These are phyloP conservation scores for Columba janthina DNA, from an alignment of 2,113 vertebrate species.

Conservation along the genomic window DNA sequence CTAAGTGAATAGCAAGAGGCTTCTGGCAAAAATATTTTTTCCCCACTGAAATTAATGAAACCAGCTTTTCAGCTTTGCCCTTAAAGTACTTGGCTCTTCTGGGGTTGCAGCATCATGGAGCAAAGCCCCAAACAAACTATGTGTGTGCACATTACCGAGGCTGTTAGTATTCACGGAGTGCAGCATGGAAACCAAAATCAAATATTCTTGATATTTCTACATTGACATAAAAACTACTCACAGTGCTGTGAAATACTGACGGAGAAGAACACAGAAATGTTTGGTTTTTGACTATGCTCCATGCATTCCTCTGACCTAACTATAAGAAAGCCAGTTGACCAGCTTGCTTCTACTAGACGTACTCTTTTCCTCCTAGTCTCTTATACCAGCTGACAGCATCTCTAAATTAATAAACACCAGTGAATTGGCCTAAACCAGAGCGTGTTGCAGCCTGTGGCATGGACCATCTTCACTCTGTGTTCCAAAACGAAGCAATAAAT, in stretches of 20 bases:
- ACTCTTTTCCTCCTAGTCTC: neutral
- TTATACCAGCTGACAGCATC: neutral
- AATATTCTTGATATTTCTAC: neutral
- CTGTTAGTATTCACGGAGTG: neutral
- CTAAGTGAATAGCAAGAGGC: neutral
- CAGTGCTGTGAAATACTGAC: neutral
- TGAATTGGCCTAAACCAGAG: neutral
- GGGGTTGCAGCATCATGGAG: neutral
- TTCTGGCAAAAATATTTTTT: neutral
- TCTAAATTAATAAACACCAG: neutral
- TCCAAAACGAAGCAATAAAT: neutral
- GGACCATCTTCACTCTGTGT: neutral
- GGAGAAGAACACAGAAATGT: neutral
- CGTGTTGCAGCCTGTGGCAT: neutral
- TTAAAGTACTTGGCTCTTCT: neutral
- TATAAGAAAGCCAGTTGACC: neutral
- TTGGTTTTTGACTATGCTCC: neutral
- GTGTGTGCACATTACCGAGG: neutral
- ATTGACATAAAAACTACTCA: conserved; percentile 14
- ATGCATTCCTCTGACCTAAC: neutral
- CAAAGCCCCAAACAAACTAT: neutral
- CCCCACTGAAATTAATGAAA: neutral
- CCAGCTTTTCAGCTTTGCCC: neutral
- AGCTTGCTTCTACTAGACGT: neutral
- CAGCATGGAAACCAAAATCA: neutral